These are phyloP conservation scores for Stenchaetothrips biformis DNA, from an alignment of 2,888 invertebrate genomes.

Conservation along the genomic window DNA sequence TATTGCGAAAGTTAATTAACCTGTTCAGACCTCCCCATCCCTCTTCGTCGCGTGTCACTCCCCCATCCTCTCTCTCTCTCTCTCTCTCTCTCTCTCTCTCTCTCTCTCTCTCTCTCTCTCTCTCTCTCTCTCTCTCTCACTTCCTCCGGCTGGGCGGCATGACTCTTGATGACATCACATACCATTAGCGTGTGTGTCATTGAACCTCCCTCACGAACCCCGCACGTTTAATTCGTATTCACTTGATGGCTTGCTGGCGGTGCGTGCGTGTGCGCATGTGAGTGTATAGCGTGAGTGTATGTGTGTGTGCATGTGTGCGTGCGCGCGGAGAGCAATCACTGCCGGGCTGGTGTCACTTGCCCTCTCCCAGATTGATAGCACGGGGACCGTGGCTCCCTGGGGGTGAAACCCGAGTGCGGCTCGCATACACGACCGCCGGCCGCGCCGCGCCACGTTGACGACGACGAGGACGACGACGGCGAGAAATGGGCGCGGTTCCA, in stretches of 20 bases:
- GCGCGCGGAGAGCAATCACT: neutral
- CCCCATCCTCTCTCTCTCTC: neutral
- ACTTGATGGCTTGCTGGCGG: neutral
- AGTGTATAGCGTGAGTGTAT: neutral
- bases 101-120: neutral
- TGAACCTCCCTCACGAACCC: neutral
- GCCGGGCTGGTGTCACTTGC: neutral
- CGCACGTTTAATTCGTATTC: constrained; percentile 19
- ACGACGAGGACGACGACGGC: too few relatives aligned
- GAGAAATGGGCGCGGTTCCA: too few relatives aligned
- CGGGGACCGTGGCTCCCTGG: neutral
- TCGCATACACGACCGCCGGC: too few relatives aligned
- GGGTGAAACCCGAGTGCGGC: constrained; percentile 3
- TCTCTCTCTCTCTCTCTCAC: neutral
- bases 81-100: neutral
- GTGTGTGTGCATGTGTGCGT: neutral
- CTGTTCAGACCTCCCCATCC: neutral
- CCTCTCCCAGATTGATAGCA: neutral
- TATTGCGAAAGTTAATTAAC: constrained; percentile 22
- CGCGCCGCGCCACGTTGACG: too few relatives aligned
- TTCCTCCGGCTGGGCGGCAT: neutral
- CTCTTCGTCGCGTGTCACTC: neutral
- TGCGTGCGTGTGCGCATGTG: neutral
- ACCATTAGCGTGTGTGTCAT: constrained; percentile 15
- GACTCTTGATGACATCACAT: constrained; percentile 8